Evolutionary conservation across 2,797 vertebrate species (phyloP).

Genomic region (Gouania willdenowi): DNA sequence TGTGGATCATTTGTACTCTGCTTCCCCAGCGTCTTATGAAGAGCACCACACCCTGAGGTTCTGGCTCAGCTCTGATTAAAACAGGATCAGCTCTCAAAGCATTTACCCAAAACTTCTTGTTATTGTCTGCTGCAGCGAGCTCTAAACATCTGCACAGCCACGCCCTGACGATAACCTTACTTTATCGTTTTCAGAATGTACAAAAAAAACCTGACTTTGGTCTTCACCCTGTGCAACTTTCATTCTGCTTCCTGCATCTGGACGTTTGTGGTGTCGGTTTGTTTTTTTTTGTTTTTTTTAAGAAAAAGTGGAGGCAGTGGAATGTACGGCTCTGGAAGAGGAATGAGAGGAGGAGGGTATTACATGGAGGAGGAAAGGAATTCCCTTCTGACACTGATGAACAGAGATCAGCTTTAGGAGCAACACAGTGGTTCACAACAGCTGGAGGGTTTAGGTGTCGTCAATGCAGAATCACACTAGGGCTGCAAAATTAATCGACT

Average conservation of each 20-base stretch:
- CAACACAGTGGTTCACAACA: too few species aligned
- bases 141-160: neutral
- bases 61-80: neutral
- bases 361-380: slow-evolving; percentile 23
- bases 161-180: neutral
- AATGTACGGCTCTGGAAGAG: slow-evolving; percentile 2
- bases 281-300: slow-evolving; percentile 1
- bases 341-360: slow-evolving; percentile 5
- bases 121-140: slow-evolving; percentile 14
- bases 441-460: too few species aligned
- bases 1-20: too few species aligned
- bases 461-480: too few species aligned
- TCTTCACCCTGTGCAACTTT: too few species aligned
- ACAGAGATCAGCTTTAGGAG: slow-evolving; percentile 26
- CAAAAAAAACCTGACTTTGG: too few species aligned
- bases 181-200: too few species aligned
- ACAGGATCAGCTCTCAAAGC: slow-evolving; percentile 5
- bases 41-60: slow-evolving; percentile 23
- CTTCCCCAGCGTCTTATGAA: slow-evolving; percentile 5
- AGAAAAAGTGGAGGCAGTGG: neutral
- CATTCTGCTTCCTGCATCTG: neutral
- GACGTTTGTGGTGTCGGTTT: neutral
- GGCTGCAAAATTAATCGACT: too few species aligned
- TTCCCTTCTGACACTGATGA: slow-evolving; percentile 35
- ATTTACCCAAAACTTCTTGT: slow-evolving; percentile 11